Base-by-base conservation (phyloP, 1,140 invertebrate species). In the Coenobita brevimanus region DNA sequence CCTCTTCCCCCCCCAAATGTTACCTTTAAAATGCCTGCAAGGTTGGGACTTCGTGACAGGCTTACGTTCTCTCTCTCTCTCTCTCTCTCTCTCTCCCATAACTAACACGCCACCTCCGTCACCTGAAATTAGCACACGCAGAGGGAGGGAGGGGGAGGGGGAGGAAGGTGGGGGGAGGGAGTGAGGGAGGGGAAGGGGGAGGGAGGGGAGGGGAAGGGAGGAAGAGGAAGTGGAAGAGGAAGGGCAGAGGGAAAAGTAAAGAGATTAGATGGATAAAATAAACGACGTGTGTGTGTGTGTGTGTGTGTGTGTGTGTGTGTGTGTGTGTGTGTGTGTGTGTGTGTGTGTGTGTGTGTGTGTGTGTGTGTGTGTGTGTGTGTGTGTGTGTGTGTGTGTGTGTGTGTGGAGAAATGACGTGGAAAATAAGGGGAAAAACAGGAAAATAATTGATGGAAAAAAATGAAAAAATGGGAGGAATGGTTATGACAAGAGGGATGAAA, bases 241-340 rank as follows among this genome's bases (percentile, higher is more conserved):
- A n/a, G 54, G 54, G 54, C n/a, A 57, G n/a, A 57, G 54, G n/a
- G 54, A n/a, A n/a, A n/a, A n/a, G n/a, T n/a, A n/a, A n/a, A n/a
- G n/a, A n/a, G n/a, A n/a, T n/a, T n/a, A n/a, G n/a, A n/a, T n/a
- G n/a, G n/a, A n/a, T n/a, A n/a, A n/a, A n/a, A n/a, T n/a, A n/a
- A n/a, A n/a, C n/a, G n/a, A n/a, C n/a, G n/a, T n/a, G n/a, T n/a
- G n/a, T 69, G 64, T 69, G 64, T 69, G 64, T 69, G 64, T 69
- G 64, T 69, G 64, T 69, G 64, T 69, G 64, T 69, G 64, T 69
- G 64, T 69, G 64, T 69, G 64, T 69, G 64, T 69, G 64, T 69
- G 64, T 69, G 64, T 69, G 64, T 69, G 64, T 69, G 62, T 64
- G 62, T 64, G 62, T 64, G 62, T 64, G n/a, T 67, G 62, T 67